Evolutionary conservation across 2,113 vertebrate species (phyloP).

Genomic region (Lamprologus callipterus): DNA sequence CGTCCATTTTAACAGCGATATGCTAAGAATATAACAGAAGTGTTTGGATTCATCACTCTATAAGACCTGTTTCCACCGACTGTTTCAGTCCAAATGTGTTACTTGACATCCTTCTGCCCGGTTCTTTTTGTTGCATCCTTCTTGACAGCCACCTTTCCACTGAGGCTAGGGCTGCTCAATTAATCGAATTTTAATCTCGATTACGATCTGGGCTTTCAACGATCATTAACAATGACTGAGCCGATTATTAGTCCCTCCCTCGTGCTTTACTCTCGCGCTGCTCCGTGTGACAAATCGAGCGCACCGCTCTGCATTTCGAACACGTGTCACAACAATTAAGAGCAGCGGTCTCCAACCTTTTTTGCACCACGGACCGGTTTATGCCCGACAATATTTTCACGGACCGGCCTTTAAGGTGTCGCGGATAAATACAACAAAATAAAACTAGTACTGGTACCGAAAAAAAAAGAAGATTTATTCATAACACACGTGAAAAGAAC

Average conservation of each 20-base stretch:
- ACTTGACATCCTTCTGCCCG: not conserved
- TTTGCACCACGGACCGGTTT: rapidly evolving
- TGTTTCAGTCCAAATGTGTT: not conserved
- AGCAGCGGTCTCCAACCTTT: no score
- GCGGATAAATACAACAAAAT: no score
- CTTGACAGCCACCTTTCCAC: not conserved
- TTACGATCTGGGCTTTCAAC: no score
- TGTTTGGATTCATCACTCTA: not conserved
- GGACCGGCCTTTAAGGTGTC: no score
- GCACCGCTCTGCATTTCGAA: rapidly evolving
- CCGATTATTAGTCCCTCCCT: no score
- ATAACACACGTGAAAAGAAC: no score
- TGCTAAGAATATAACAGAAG: not conserved
- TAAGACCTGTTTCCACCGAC: not conserved
- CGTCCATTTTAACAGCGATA: rapidly evolving
- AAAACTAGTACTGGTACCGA: rapidly evolving
- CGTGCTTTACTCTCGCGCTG: no score
- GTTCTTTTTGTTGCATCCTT: not conserved
- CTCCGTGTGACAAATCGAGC: rapidly evolving
- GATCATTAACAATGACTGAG: rapidly evolving
- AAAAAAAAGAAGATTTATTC: no score
- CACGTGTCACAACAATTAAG: rapidly evolving
- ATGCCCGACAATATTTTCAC: rapidly evolving
- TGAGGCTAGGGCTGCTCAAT: not conserved
- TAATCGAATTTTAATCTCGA: no score